Evolutionary conservation across 2,797 vertebrate genomes (phyloP).

Genomic region (Anguilla marmorata): DNA sequence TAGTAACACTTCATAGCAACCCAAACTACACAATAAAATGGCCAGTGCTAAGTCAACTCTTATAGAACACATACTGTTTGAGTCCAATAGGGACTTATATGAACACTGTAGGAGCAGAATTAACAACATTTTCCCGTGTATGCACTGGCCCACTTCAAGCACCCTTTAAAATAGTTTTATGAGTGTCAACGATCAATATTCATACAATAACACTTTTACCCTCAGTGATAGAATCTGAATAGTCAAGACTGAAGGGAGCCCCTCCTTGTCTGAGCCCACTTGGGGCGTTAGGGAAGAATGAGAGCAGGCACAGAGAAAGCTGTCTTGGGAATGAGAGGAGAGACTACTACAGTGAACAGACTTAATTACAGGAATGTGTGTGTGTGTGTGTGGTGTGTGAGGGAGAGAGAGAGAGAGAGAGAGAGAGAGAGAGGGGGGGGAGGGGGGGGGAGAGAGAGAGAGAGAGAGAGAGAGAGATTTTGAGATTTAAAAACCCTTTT

Average conservation of each 20-base stretch:
- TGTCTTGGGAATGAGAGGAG: constrained; percentile 8
- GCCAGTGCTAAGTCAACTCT: background rate
- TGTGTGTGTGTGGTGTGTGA: constrained; percentile 26
- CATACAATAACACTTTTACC: background rate
- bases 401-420: constrained; percentile 19
- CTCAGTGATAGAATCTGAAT: background rate
- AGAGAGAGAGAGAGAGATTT: constrained; percentile 16
- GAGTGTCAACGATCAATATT: background rate
- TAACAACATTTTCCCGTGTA: no score
- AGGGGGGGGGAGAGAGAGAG: constrained; percentile 13
- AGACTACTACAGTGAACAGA: constrained; percentile 10
- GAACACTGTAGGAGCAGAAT: no score
- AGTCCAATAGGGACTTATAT: no score
- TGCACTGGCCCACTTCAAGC: background rate
- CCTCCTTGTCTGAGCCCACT: background rate
- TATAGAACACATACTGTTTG: no score
- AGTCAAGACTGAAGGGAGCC: background rate
- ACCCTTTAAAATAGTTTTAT: background rate
- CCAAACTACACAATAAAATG: background rate
- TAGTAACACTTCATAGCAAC: background rate
- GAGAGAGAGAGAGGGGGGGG: constrained; percentile 19
- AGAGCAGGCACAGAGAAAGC: constrained; percentile 7
- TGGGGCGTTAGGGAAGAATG: background rate
- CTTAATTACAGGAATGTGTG: constrained; percentile 31
- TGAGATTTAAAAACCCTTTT: no score